Base-by-base conservation (phyloP, 2,113 vertebrate species). In the Dipodomys merriami region DNA sequence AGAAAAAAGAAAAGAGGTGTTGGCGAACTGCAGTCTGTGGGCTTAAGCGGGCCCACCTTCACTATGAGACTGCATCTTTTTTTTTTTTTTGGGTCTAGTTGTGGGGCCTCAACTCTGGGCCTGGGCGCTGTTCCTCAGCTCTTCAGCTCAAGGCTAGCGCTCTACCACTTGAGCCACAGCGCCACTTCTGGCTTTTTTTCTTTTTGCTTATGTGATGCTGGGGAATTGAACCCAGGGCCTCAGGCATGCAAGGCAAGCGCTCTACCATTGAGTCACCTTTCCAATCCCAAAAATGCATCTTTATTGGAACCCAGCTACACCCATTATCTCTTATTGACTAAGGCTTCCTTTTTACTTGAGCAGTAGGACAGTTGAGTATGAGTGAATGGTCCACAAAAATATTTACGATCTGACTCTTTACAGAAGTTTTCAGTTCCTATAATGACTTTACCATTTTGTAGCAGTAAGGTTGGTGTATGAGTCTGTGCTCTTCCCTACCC, bases 31-130 rank as follows among this genome's bases (percentile, higher is more conserved):
- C 64, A 35, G 35, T 74, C 73, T 7, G 7, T 69, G 35, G 25
- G 11, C 57, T 25, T 39, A 81, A 33, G 72, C 64, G 80, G 33
- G 57, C 57, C 60, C 1, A 35, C 19, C 23, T 76, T 73, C 49
- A 81, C 67, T 91, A 72, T 96, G 7, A 83, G 77, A 67, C 65
- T 91, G 44, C 16, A 19, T 57, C 53, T 64, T 74, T 86, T 39
- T 39, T 39, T 39, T 4, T 39, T 39, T 39, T 39, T 39, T 5
- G 39, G 39, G 39, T 5, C 39, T 5, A 5, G 39, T 39, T 6
- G 39, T 39, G 39, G 39, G 5, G 39, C 39, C 39, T 39, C 5
- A 39, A 39, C 39, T 39, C 39, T 39, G 39, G 39, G 39, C 39
- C 39, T 39, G 39, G 39, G 5, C 39, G 5, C 39, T 39, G 5